Percentiles rank a stretch among this genome's conserved stretches.
Conservation (phyloP, 2,113 vertebrate species). For the Echinops telfairi region DNA sequence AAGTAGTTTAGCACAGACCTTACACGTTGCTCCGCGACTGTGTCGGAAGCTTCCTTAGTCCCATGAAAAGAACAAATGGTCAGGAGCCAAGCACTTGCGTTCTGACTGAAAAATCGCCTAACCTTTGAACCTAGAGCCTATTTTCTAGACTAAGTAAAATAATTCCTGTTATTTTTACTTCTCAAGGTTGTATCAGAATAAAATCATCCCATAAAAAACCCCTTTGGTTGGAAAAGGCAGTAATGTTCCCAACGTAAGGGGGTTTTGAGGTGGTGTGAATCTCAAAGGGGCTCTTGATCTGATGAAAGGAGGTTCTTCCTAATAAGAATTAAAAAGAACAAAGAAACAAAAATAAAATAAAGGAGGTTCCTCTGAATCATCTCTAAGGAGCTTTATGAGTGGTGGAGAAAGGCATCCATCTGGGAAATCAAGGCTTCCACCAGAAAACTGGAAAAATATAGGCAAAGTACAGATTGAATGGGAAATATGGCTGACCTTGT, state of each 20-base stretch:
- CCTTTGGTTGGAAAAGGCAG: neutral
- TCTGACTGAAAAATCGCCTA: neutral
- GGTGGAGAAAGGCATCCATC: neutral
- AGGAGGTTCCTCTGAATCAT: neutral
- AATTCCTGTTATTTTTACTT: neutral
- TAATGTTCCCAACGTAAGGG: rapidly evolving
- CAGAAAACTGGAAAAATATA: neutral
- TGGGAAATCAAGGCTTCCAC: neutral
- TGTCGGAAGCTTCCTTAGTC: neutral
- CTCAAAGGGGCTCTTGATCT: neutral
- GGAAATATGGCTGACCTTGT: neutral
- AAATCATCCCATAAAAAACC: neutral
- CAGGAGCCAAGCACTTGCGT: neutral
- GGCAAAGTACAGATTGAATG: neutral
- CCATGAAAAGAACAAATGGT: neutral
- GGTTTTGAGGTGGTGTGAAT: neutral
- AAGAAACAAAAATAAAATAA: too few species aligned
- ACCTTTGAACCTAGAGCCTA: conserved; percentile 8
- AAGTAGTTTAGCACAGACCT: neutral
- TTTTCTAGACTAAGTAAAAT: neutral
- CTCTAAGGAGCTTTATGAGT: neutral
- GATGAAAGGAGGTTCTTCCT: neutral
- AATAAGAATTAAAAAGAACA: neutral
- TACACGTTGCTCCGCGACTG: neutral
- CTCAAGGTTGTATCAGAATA: neutral